Conservation (phyloP, 1,140 invertebrate genomes). For the Uloborus diversus region DNA sequence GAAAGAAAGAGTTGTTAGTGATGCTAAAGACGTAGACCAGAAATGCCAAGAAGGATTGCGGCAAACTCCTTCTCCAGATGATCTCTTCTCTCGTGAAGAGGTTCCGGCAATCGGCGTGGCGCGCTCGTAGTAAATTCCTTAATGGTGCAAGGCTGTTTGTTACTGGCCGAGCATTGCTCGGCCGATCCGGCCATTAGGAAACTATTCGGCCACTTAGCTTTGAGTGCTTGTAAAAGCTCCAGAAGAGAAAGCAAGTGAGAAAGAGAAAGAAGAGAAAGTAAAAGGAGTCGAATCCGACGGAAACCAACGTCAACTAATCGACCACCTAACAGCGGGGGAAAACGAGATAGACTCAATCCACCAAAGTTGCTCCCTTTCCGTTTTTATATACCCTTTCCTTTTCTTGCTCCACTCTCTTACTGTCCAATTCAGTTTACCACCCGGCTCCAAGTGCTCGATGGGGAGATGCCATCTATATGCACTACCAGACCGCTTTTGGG, state of each 20-base stretch:
- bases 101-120: background rate
- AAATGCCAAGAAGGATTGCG: background rate
- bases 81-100: constrained; percentile 4
- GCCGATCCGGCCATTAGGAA: constrained; percentile 39
- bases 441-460: constrained; percentile 28
- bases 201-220: constrained; percentile 49
- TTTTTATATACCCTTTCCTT: constrained; percentile 18
- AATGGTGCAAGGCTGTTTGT: constrained; percentile 50
- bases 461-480: constrained; percentile 42
- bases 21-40: too few species aligned
- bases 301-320: constrained; percentile 36
- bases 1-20: too few species aligned
- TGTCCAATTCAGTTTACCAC: constrained; percentile 52
- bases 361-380: constrained; percentile 12
- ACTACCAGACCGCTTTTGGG: constrained; percentile 5
- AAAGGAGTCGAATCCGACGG: background rate
- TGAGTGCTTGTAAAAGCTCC: constrained; percentile 49
- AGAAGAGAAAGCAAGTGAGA: background rate
- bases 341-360: constrained; percentile 32
- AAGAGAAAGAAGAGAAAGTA: background rate
- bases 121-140: constrained; percentile 21
- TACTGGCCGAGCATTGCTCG: constrained; percentile 2
- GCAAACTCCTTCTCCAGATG: constrained; percentile 2
- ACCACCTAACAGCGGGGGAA: constrained; percentile 24
- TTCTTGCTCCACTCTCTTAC: constrained; percentile 26